phyloP scores from a whole-genome alignment of 2,113 vertebrate genomes.

The Epinephelus cyanopodus region DNA sequence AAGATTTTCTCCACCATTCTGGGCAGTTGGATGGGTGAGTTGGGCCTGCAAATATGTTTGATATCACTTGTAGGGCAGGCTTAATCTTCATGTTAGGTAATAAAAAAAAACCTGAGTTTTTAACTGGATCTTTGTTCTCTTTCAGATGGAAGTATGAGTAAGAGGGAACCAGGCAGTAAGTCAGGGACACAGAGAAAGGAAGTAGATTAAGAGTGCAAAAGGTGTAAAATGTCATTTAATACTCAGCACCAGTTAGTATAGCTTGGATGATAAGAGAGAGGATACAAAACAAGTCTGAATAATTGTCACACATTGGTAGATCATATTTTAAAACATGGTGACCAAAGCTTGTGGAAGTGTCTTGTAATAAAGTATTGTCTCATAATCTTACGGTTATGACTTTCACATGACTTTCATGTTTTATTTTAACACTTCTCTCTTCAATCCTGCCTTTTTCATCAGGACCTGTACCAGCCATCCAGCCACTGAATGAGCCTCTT shows the following conservation, averaged over 20 bases:
- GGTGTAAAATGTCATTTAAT: not conserved
- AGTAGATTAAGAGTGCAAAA: not conserved
- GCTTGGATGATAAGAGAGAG: not conserved
- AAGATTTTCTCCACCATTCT: constrained; percentile 93
- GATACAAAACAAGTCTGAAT: not conserved
- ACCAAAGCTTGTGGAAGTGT: not conserved
- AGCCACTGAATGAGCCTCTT: constrained; percentile 83
- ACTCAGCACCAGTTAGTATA: not conserved
- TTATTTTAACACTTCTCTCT: not conserved
- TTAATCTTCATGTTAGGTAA: not conserved
- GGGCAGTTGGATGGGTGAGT: constrained; percentile 91
- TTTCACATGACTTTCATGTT: not conserved
- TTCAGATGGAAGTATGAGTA: constrained; percentile 72
- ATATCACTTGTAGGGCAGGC: too few species aligned
- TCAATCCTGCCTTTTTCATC: not conserved
- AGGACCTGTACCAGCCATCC: constrained; percentile 82
- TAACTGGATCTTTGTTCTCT: constrained; percentile 52
- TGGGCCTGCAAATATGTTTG: not conserved
- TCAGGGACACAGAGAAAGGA: constrained; percentile 49
- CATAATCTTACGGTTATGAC: not conserved
- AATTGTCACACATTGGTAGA: not conserved
- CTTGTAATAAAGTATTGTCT: not conserved
- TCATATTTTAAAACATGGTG: not conserved
- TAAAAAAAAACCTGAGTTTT: not conserved
- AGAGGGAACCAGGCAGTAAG: constrained; percentile 67